Evolutionary conservation across 1,140 invertebrate genomes (phyloP).

Genomic region (Caenorhabditis inopinata): DNA sequence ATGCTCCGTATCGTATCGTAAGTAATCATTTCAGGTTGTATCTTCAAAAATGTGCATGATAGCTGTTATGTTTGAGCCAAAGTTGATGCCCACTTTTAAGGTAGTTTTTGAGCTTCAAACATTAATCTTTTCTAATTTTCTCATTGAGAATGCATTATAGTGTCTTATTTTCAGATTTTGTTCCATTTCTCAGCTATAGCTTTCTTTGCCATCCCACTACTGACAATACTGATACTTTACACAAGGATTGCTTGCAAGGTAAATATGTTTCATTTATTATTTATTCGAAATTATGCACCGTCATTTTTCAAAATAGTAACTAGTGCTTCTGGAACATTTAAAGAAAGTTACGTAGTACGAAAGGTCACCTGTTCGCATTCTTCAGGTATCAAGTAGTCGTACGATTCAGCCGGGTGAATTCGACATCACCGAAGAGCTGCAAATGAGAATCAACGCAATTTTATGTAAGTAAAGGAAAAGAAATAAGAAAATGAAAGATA

Average conservation of each 20-base stretch:
- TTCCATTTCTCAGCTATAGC: constrained; percentile 46
- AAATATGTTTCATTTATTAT: constrained; percentile 2
- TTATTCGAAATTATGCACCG: no score
- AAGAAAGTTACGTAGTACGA: not conserved
- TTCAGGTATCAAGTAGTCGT: not conserved
- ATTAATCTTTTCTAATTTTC: not conserved
- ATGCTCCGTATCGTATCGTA: no score
- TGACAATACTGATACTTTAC: constrained; percentile 41
- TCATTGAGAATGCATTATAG: not conserved
- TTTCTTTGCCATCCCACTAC: constrained; percentile 43
- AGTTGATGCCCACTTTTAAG: constrained; percentile 28
- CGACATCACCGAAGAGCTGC: constrained; percentile 19
- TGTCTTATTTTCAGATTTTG: constrained; percentile 28
- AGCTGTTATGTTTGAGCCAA: constrained; percentile 21
- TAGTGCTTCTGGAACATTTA: no score
- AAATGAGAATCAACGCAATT: constrained; percentile 34
- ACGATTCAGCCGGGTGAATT: not conserved
- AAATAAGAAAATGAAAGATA: not conserved
- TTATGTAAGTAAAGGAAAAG: constrained; percentile 17
- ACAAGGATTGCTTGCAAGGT: constrained; percentile 35
- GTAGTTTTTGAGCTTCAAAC: not conserved
- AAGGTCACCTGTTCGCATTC: not conserved
- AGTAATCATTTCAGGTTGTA: constrained; percentile 17
- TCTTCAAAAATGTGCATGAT: constrained; percentile 51
- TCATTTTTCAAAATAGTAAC: no score